phyloP scores from a whole-genome alignment of 2,888 invertebrate species.

The Plagodis dolabraria region DNA sequence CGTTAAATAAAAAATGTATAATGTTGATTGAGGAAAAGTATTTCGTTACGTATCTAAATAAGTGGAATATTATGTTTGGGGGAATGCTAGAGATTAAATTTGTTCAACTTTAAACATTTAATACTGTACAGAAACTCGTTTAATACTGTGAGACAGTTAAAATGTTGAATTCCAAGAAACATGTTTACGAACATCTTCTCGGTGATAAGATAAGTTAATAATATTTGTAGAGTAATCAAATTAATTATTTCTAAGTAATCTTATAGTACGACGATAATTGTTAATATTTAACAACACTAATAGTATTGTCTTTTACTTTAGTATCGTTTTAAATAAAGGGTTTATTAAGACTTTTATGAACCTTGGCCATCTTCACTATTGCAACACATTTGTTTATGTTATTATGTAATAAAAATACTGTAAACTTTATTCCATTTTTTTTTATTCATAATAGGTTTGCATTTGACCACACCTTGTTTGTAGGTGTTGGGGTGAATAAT shows the following conservation, averaged over 20 bases:
- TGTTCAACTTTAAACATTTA: too few species aligned
- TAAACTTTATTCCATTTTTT: too few species aligned
- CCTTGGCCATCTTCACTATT: too few species aligned
- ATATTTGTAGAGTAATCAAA: conserved; percentile 19
- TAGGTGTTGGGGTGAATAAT: too few species aligned
- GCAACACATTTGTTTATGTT: too few species aligned
- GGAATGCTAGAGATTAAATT: background rate
- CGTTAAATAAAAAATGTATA: too few species aligned
- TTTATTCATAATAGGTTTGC: too few species aligned
- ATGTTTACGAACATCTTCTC: conserved; percentile 26
- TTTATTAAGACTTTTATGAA: background rate
- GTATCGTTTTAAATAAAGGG: conserved; percentile 1
- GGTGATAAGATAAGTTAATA: conserved; percentile 46
- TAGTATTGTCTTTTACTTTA: background rate
- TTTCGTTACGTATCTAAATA: too few species aligned
- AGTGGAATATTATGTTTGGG: too few species aligned
- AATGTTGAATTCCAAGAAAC: conserved; percentile 36
- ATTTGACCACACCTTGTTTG: too few species aligned
- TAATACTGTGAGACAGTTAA: conserved; percentile 45
- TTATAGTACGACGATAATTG: conserved; percentile 35
- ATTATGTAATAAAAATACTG: too few species aligned
- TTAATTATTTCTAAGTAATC: conserved; percentile 36
- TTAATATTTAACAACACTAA: conserved; percentile 22
- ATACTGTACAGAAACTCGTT: conserved; percentile 9
- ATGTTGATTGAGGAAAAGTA: too few species aligned